A percentile compares a stretch with the other conserved stretches of the same genome.
Conservation (phyloP, 2,113 vertebrate genomes). For the Mesitornis unicolor region DNA sequence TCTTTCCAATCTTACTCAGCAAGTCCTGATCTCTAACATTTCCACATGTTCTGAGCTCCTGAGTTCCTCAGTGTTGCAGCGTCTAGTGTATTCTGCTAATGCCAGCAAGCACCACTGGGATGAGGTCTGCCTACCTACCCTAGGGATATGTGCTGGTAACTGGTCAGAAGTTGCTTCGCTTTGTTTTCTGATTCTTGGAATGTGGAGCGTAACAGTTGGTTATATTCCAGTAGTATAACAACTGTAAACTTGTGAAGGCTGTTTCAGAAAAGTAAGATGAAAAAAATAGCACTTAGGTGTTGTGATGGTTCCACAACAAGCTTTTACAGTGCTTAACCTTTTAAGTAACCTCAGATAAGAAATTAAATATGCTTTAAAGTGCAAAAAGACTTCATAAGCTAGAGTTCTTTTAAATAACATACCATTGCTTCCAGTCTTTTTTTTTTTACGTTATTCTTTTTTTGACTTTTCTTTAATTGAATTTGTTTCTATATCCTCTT, state of each 20-base stretch:
- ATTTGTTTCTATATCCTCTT: background rate
- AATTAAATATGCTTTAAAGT: background rate
- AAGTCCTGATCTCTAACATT: background rate
- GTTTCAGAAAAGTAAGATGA: background rate
- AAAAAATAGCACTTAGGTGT: background rate
- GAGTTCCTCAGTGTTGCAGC: background rate
- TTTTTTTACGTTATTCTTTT: background rate
- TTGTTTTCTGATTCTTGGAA: background rate
- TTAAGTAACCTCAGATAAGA: background rate
- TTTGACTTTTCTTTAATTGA: background rate
- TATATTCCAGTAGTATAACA: background rate
- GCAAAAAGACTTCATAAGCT: background rate
- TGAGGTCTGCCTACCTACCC: background rate
- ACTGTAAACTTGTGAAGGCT: background rate
- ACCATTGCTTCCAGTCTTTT: background rate
- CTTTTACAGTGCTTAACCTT: background rate
- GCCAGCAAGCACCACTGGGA: background rate
- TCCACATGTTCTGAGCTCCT: background rate
- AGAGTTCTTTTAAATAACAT: background rate
- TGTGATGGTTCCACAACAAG: background rate
- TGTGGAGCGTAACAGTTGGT: background rate
- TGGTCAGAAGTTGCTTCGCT: background rate
- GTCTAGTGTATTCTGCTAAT: background rate
- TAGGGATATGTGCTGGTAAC: background rate
- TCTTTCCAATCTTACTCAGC: background rate